Conservation (phyloP, 2,797 vertebrate species). For the Pelobates cultripes region DNA sequence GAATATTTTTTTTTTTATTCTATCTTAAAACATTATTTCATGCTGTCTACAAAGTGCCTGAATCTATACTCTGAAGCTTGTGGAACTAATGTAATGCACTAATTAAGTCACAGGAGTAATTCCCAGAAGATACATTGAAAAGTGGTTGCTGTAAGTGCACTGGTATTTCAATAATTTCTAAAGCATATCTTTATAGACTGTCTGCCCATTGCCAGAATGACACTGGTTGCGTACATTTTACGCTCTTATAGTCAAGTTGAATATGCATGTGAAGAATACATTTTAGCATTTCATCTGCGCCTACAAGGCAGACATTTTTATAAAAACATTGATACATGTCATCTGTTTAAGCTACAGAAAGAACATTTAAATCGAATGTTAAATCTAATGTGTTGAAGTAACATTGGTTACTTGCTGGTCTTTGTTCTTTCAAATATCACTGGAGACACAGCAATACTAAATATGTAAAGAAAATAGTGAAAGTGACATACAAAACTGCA, state of each 20-base stretch:
- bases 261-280: background rate
- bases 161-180: conserved; percentile 4
- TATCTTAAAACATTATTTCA: conserved; percentile 57
- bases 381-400: background rate
- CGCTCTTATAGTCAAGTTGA: background rate
- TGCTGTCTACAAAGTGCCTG: conserved; percentile 46
- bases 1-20: conserved; percentile 59
- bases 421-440: background rate
- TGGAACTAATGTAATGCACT: conserved; percentile 40
- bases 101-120: conserved; percentile 47
- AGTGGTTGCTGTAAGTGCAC: conserved; percentile 22
- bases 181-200: background rate
- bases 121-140: conserved; percentile 33
- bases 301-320: background rate
- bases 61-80: conserved; percentile 33
- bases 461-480: no score
- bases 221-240: conserved; percentile 3
- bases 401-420: background rate
- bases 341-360: background rate
- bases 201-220: conserved; percentile 3
- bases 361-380: background rate
- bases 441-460: background rate
- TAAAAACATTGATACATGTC: background rate
- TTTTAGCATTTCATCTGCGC: background rate
- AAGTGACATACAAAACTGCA: no score